Conservation (phyloP, 2,797 vertebrate species). For the Microctenopoma lineatum region DNA sequence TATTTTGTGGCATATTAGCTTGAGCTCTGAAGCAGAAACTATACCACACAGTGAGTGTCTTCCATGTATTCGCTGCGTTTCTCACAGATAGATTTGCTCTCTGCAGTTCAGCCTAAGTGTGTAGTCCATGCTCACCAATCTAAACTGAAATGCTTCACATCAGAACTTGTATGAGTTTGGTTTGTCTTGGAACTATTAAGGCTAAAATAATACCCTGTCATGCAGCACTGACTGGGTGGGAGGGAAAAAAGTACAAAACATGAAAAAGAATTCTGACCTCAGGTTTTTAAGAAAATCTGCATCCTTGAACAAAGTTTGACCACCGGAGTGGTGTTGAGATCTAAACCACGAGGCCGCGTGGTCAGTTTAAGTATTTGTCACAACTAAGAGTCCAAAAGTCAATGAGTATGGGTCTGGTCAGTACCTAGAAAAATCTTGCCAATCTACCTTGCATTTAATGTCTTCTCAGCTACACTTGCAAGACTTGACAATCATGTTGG, state of each 20-base stretch:
- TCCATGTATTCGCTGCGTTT: slow-evolving; percentile 11
- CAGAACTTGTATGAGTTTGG: slow-evolving; percentile 11
- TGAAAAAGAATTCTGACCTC: slow-evolving; percentile 16
- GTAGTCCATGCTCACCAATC: slow-evolving; percentile 36
- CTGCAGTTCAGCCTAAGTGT: slow-evolving; percentile 20
- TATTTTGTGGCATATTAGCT: slow-evolving; percentile 33
- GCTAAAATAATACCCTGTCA: slow-evolving; percentile 35
- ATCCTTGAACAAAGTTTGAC: slow-evolving; percentile 45
- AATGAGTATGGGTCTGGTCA: slow-evolving; percentile 49
- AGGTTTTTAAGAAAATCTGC: slow-evolving; percentile 46
- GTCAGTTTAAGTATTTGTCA: slow-evolving; percentile 69
- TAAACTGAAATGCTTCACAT: slow-evolving; percentile 19
- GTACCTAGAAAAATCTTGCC: slow-evolving; percentile 63
- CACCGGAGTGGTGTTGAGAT: slow-evolving; percentile 65
- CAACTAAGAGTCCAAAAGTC: slow-evolving; percentile 71
- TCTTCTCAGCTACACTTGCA: slow-evolving; percentile 95
- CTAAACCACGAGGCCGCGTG: slow-evolving; percentile 60
- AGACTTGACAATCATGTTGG: slow-evolving; percentile 98
- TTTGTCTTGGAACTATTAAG: slow-evolving; percentile 17
- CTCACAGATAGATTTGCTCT: slow-evolving; percentile 20
- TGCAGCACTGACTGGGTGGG: slow-evolving; percentile 24
- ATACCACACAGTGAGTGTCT: slow-evolving; percentile 23
- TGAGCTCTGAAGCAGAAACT: slow-evolving; percentile 25
- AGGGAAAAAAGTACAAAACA: slow-evolving; percentile 9
- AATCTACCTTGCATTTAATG: slow-evolving; percentile 39